Conservation (phyloP, 2,888 invertebrate genomes). For the Megamerina dolium region DNA sequence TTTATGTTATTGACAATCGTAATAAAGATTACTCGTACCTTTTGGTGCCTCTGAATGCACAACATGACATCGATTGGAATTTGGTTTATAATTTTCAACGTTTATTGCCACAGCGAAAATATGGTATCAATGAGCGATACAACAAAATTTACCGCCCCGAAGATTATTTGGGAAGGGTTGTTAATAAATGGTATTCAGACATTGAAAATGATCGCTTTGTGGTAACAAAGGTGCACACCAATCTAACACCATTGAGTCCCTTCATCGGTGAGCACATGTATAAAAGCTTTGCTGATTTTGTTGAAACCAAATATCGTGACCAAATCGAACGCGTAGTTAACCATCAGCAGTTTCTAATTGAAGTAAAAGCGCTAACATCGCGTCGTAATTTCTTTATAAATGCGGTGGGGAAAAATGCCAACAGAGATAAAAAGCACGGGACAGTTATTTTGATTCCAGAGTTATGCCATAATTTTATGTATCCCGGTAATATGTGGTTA, state of each 20-base stretch:
- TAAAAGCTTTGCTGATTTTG: constrained; percentile 68
- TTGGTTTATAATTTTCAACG: constrained; percentile 51
- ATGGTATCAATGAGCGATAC: constrained; percentile 51
- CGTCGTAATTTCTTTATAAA: constrained; percentile 44
- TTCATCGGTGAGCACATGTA: constrained; percentile 57
- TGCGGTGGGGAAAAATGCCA: constrained; percentile 34
- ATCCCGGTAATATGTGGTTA: constrained; percentile 73
- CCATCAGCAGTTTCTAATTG: constrained; percentile 68
- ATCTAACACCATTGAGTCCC: constrained; percentile 58
- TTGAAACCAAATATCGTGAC: constrained; percentile 64
- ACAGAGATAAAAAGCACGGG: constrained; percentile 36
- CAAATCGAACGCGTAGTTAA: constrained; percentile 50
- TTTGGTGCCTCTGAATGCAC: constrained; percentile 49
- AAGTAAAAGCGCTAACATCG: constrained; percentile 58
- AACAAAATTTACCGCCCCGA: constrained; percentile 54
- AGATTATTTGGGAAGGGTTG: constrained; percentile 65
- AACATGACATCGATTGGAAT: constrained; percentile 58
- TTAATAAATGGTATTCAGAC: constrained; percentile 79
- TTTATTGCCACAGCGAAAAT: constrained; percentile 47
- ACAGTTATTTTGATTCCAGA: constrained; percentile 78
- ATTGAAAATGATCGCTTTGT: constrained; percentile 56
- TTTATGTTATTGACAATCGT: constrained; percentile 56
- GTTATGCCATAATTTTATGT: constrained; percentile 67
- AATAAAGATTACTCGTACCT: constrained; percentile 54
- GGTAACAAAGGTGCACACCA: constrained; percentile 62